Evolutionary conservation across 2,113 vertebrate species (phyloP).

Genomic region (Bubo bubo): DNA sequence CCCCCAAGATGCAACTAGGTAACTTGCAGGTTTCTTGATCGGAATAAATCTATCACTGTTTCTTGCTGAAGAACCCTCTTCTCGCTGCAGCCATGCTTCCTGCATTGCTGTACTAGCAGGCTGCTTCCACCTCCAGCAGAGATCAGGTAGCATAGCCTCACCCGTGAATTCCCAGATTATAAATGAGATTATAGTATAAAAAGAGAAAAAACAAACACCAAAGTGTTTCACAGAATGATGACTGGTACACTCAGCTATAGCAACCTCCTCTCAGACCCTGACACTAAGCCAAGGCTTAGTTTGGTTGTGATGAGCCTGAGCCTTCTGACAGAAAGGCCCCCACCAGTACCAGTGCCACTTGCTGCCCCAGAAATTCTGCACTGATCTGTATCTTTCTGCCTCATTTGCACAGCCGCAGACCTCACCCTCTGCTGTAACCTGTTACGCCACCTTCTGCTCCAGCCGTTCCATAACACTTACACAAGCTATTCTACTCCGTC

Average conservation of each 20-base stretch:
- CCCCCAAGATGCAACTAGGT: neutral
- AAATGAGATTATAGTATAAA: neutral
- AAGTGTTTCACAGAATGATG: neutral
- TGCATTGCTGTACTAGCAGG: neutral
- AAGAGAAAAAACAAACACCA: neutral
- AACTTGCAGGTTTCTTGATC: neutral
- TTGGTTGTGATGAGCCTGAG: neutral
- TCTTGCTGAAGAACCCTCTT: neutral
- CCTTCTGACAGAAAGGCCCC: neutral
- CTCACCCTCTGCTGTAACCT: neutral
- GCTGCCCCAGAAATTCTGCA: neutral
- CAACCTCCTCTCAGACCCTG: neutral
- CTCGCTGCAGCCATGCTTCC: neutral
- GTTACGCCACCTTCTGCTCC: neutral
- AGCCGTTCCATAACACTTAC: neutral
- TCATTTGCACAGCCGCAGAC: neutral
- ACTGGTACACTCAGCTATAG: neutral
- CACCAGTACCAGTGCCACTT: neutral
- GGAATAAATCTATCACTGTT: neutral
- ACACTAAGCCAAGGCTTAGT: neutral
- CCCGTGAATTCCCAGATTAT: neutral
- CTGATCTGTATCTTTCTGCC: neutral
- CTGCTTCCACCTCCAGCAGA: neutral
- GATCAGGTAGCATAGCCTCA: neutral
- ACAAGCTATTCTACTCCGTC: neutral